Percentiles rank a stretch among this genome's conserved stretches.
Evolutionary conservation across 2,797 vertebrate species (phyloP).

Genomic region (Clarias pachynema): DNA sequence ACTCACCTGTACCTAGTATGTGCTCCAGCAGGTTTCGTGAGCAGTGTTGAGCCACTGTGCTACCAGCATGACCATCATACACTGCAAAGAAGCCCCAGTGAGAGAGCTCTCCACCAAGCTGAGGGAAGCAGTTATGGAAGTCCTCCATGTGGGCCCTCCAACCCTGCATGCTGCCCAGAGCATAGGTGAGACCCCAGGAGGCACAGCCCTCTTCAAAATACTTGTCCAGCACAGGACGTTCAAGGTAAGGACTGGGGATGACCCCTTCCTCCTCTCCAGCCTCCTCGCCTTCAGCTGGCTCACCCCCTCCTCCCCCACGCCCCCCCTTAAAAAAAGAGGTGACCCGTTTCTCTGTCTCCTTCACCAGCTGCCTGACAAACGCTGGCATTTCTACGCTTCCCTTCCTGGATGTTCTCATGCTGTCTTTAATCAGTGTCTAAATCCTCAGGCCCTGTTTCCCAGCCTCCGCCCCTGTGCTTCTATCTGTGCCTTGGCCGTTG

Average conservation of each 20-base stretch:
- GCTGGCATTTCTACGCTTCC: slow-evolving; percentile 78
- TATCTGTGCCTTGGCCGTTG: slow-evolving; percentile 39
- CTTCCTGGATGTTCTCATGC: slow-evolving; percentile 76
- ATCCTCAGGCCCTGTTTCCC: slow-evolving; percentile 13
- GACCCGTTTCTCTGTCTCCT: slow-evolving; percentile 81
- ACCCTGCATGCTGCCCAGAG: slow-evolving; percentile 81
- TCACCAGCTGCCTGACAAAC: slow-evolving; percentile 79
- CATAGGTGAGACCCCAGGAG: slow-evolving; percentile 72
- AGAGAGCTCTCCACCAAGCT: slow-evolving; percentile 71
- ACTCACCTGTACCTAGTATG: slow-evolving; percentile 66
- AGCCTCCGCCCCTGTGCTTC: slow-evolving; percentile 45
- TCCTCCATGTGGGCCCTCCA: slow-evolving; percentile 85
- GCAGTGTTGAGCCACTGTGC: slow-evolving; percentile 76
- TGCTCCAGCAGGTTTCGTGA: slow-evolving; percentile 79
- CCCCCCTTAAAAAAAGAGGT: slow-evolving; percentile 78
- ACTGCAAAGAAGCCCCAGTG: slow-evolving; percentile 84
- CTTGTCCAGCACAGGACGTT: slow-evolving; percentile 77
- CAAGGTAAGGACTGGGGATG: slow-evolving; percentile 74
- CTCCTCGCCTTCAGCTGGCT: slow-evolving; percentile 62
- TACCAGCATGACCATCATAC: slow-evolving; percentile 81
- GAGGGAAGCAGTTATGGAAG: slow-evolving; percentile 78
- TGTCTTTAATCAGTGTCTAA: slow-evolving; percentile 44
- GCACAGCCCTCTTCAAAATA: slow-evolving; percentile 73
- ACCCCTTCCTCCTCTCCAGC: slow-evolving; percentile 69
- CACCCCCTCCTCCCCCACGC: slow-evolving; percentile 69